phyloP scores from a whole-genome alignment of 1,140 invertebrate species.

The Sarcophaga peregrina region DNA sequence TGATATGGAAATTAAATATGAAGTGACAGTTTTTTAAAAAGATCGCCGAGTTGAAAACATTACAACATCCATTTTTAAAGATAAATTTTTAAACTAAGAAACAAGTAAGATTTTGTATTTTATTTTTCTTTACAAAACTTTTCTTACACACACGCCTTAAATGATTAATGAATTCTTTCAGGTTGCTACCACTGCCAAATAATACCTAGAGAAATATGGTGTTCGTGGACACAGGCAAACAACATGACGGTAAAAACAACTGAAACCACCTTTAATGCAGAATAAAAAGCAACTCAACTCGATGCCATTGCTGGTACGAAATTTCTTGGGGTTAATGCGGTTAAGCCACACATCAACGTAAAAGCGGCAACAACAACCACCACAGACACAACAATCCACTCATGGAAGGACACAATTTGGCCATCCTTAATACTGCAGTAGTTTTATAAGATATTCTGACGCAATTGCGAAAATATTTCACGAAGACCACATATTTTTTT shows the following conservation, averaged over 20 bases:
- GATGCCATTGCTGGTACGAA: not conserved
- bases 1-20: no score
- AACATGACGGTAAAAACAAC: not conserved
- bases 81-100: no score
- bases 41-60: no score
- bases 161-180: not conserved
- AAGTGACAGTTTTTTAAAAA: no score
- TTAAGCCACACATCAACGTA: not conserved
- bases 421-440: constrained; percentile 14
- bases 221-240: not conserved
- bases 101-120: not conserved
- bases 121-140: not conserved
- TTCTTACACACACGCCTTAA: not conserved
- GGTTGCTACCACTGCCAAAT: not conserved
- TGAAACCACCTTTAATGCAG: not conserved
- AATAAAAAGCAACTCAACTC: not conserved
- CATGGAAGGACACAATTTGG: not conserved
- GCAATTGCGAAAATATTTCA: not conserved
- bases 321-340: not conserved
- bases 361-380: not conserved
- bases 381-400: not conserved
- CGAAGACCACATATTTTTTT: no score
- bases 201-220: no score
- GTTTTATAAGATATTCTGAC: constrained; percentile 3
- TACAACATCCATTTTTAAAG: no score